A percentile compares a stretch with the other conserved stretches of the same genome.
These are phyloP conservation scores for Drosophila imparisetae DNA, from an alignment of 2,888 invertebrate genomes.

Conservation along the genomic window DNA sequence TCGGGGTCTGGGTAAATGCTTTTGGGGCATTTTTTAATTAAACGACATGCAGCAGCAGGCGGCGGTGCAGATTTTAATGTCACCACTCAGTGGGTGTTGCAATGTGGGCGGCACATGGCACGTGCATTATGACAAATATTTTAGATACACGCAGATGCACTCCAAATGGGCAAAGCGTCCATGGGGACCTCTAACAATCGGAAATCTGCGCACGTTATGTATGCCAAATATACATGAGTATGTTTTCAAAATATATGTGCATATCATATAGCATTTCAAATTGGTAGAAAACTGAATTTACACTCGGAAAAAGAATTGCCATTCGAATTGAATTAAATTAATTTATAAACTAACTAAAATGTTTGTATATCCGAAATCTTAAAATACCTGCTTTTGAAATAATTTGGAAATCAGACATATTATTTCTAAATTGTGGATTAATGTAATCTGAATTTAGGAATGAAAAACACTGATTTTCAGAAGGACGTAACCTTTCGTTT, in stretches of 20 bases:
- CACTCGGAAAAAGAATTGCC: neutral
- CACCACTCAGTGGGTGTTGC: constrained; percentile 68
- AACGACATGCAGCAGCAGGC: constrained; percentile 65
- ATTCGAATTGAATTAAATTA: fast-evolving
- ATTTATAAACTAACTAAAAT: neutral
- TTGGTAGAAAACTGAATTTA: neutral
- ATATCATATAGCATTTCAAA: neutral
- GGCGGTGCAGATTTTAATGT: constrained; percentile 62
- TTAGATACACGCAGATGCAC: constrained; percentile 61
- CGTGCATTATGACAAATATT: constrained; percentile 79
- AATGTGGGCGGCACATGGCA: constrained; percentile 50
- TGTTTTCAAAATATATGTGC: neutral
- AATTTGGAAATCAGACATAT: neutral
- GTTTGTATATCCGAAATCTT: neutral
- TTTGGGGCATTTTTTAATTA: constrained; percentile 81
- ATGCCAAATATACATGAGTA: neutral
- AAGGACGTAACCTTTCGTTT: neutral
- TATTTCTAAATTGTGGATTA: neutral
- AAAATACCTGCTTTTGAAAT: neutral
- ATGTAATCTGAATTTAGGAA: neutral
- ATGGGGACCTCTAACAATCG: constrained; percentile 27
- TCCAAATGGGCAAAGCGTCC: constrained; percentile 27
- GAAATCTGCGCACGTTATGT: constrained; percentile 1
- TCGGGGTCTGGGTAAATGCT: constrained; percentile 72
- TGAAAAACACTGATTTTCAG: neutral